Evolutionary conservation across 1,140 invertebrate genomes (phyloP), one percentile per base, ranked within the genome.

Genomic region (Drosophila nikananu): DNA sequence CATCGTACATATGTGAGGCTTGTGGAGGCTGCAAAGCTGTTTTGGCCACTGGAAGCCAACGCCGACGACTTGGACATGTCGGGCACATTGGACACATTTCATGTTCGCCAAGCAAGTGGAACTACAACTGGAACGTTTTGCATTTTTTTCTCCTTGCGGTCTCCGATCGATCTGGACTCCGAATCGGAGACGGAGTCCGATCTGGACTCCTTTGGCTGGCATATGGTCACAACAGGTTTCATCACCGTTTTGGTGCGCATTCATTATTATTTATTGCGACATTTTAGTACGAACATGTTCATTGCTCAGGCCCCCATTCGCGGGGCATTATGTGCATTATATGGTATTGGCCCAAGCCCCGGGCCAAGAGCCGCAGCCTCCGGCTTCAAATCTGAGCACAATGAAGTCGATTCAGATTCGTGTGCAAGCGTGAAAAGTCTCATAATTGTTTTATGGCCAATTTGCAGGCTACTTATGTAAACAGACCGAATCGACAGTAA

Each of bases 181-280:
- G 39, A 42, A 39, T 58, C 59, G 46, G 52, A 39, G 54, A 39
- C 54, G 15, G 21, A 39, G 52, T 55, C 52, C 32, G 32, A 57
- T 57, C 54, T 39, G 54, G 54, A 46, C 80, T 80, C 77, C 81
- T 81, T 52, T 54, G 61, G 51, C 42, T 59, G 54, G 46, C 68
- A 72, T 84, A 90, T 90, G 84, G 86, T 79, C 86, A 79, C 78
- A 89, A 84, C 84, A 73, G 84, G 84, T 89, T 89, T 90, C 84
- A 73, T 79, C 81, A 86, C 84, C 75, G 68, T 73, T 86, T 82
- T 73, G 63, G 78, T 71, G 72, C 83, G 78, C 76, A 82, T 90
- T 83, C 80, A 80, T 79, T 90, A 86, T 86, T 86, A 89, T 90
- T 89, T 80, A 89, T 90, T 90, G 84, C 86, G 81, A 89, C 81